Evolutionary conservation across 2,113 vertebrate genomes (phyloP), one percentile per base, ranked within the genome.

Genomic region (Periophthalmus modestus): DNA sequence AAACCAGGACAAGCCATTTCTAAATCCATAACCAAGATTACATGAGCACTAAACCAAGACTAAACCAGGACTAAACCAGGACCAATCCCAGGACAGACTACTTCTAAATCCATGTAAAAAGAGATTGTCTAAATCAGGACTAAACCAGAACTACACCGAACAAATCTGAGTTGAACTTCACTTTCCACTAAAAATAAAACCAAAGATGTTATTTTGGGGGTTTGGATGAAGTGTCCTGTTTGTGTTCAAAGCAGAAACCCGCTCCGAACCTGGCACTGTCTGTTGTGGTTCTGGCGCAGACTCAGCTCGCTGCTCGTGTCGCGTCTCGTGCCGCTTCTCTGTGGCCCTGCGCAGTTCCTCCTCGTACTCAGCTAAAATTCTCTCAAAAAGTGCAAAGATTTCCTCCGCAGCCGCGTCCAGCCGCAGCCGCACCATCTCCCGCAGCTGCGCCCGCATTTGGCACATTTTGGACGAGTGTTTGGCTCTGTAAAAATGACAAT

Each of bases 341-440:
- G 13, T 28, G 10, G 10, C 18, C 18, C 16, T 15, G 6, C 61
- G 61, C 61, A 65, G 34, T 65, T 65, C 62, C 18, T 65, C 62
- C n/a, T 65, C 62, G 7, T 65, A 65, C 43, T 65, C 62, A 34
- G 19, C 33, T 39, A 65, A n/a, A 65, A 65, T 65, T 13, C 62
- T 39, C 62, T 65, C 62, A 13, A 65, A 65, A 43, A 65, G 62
- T 18, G 34, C 34, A n/a, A 65, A 65, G 19, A 65, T 65, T 11
- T 65, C 62, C 9, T 65, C 62, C 34, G 62, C 62, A 7, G 62
- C 62, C 18, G 62, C 62, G 34, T 65, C 62, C 62, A 65, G 62
- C 62, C 62, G 34, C 62, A 65, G 7, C 10, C 34, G 34, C 16
- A 65, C 62, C 62, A 65, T 65, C 18, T 65, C 18, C 62, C 34